A percentile compares a stretch with the other conserved stretches of the same genome.
These are phyloP conservation scores for Artemia sinica DNA, from an alignment of 2,888 invertebrate genomes.

Conservation along the genomic window DNA sequence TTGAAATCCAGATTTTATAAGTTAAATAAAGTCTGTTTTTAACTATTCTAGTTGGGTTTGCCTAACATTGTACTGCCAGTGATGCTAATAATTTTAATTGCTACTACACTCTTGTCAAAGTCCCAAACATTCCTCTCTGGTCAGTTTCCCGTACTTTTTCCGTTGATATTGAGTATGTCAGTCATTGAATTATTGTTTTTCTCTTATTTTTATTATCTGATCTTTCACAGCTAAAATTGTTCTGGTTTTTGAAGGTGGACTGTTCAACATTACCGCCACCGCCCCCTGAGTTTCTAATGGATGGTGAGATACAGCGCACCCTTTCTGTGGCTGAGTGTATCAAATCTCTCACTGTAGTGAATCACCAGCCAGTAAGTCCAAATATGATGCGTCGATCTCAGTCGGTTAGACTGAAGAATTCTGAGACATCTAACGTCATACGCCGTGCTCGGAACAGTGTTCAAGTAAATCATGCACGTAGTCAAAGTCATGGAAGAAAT, in stretches of 20 bases:
- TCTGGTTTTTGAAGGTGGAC: neutral
- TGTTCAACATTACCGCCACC: constrained; percentile 38
- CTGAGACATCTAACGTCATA: constrained; percentile 26
- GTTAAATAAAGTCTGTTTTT: too few relatives aligned
- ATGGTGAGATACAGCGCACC: constrained; percentile 31
- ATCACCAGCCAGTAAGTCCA: constrained; percentile 72
- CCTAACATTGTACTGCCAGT: too few relatives aligned
- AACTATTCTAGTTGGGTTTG: too few relatives aligned
- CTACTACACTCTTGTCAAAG: too few relatives aligned
- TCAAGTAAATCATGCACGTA: constrained; percentile 33
- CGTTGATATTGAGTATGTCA: too few relatives aligned
- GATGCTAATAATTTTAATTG: too few relatives aligned
- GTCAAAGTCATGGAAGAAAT: constrained; percentile 24
- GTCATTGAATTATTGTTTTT: too few relatives aligned
- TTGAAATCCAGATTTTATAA: too few relatives aligned
- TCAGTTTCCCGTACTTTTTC: too few relatives aligned
- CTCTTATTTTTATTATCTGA: too few relatives aligned
- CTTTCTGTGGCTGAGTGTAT: constrained; percentile 69
- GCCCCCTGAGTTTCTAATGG: constrained; percentile 57
- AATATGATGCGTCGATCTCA: constrained; percentile 33
- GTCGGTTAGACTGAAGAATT: constrained; percentile 23
- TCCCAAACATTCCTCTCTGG: too few relatives aligned
- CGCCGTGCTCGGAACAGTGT: constrained; percentile 22
- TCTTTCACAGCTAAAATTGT: neutral
- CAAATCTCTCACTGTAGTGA: constrained; percentile 61